A percentile compares a stretch with the other conserved stretches of the same genome.
These are phyloP conservation scores for Myrmecobius fasciatus DNA, from an alignment of 2,113 vertebrate genomes.

Conservation along the genomic window DNA sequence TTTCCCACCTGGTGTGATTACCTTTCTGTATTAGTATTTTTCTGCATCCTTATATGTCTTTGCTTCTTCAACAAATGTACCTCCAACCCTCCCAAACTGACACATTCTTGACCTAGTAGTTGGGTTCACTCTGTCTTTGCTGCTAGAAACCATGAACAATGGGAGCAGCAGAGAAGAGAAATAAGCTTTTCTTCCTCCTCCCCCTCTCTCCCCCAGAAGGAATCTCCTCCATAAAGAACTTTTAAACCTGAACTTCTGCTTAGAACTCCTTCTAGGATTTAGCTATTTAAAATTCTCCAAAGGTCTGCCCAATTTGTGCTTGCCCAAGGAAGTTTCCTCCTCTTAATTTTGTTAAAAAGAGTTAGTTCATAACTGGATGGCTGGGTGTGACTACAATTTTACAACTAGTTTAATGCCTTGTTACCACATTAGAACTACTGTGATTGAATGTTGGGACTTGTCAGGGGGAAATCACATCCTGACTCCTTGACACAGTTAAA, in stretches of 20 bases:
- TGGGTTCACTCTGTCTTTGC: background rate
- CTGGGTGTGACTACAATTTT: background rate
- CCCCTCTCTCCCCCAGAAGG: background rate
- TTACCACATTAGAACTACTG: background rate
- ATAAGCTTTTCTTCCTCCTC: background rate
- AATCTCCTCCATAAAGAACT: background rate
- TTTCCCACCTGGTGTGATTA: background rate
- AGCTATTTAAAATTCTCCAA: background rate
- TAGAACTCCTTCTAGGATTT: background rate
- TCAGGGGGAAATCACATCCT: background rate
- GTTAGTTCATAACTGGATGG: background rate
- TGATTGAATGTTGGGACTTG: background rate
- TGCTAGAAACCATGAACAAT: background rate
- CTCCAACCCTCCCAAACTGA: background rate
- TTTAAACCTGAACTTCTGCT: background rate
- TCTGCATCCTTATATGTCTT: background rate
- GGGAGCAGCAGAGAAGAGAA: background rate
- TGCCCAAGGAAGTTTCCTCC: background rate
- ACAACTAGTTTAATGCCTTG: background rate
- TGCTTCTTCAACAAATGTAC: background rate
- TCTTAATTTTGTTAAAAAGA: background rate
- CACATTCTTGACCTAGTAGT: background rate
- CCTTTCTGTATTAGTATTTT: background rate
- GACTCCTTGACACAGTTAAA: background rate
- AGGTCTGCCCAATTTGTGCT: background rate